Base-by-base conservation (phyloP, 2,113 vertebrate genomes). In the Gallinago media region DNA sequence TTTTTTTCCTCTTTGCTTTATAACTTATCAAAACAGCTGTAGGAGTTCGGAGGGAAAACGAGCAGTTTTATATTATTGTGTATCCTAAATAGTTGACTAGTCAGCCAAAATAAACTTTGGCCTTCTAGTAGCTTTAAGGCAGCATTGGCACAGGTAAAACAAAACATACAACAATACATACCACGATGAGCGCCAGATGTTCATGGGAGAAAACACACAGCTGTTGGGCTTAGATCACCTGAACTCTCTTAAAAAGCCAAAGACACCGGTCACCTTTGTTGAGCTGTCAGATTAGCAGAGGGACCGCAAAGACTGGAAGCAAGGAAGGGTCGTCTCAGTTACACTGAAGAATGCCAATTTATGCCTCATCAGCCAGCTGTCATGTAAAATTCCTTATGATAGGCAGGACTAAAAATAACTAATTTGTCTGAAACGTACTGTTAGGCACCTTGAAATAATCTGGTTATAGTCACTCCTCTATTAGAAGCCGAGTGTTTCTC, bases 271-370 rank as follows among this genome's bases (percentile, higher is more conserved):
- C 95, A 96, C 92, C 83, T 97, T 96, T 97, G 96, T 96, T 96
- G 91, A 94, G 88, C 94, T 97, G 97, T 97, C 97, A 94, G 97
- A 96, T 97, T 96, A 97, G 80, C 68, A 93, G 76, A 84, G 40
- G 59, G 55, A 66, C 81, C 63, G 78, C 83, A 94, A 96, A 91
- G 93, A 87, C 91, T 96, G 76, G 72, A 91, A 96, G 92, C 68
- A 78, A 94, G 86, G 91, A 95, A 92, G 68, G 42, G 66, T 56
- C 47, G 2, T 97, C 95, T 97, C 96, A 90, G 85, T 98, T 97
- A 94, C 97, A 97, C 94, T 32, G 67, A 97, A 93, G 96, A 98
- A 97, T 97, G 96, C 59, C 91, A 95, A 95, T 97, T 96, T 95
- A 89, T 91, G 66, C 86, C 90, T 85, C 96, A 86, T 92, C 94